phyloP scores from a whole-genome alignment of 2,797 vertebrate genomes.

The Argya squamiceps region DNA sequence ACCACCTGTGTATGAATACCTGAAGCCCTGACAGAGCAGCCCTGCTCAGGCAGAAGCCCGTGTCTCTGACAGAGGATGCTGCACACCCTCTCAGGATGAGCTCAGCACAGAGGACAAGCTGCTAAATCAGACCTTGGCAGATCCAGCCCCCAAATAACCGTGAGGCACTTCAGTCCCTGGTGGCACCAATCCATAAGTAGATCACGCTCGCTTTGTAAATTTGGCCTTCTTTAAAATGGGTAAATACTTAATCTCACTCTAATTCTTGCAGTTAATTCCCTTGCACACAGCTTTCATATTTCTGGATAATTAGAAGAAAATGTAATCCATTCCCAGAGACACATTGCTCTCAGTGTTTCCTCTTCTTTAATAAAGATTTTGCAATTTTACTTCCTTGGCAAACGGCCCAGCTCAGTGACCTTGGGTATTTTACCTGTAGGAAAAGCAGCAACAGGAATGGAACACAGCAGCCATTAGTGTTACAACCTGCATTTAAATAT shows the following conservation, averaged over 20 bases:
- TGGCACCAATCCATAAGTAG: not conserved
- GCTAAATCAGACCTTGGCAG: not conserved
- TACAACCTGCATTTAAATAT: not conserved
- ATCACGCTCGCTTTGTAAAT: not conserved
- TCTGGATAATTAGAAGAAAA: constrained; percentile 70
- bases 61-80: fast-evolving
- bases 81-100: not conserved
- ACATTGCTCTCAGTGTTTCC: constrained; percentile 18
- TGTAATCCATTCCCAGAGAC: constrained; percentile 44
- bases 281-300: constrained; percentile 57
- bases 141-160: not conserved
- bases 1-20: not conserved
- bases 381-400: constrained; percentile 32
- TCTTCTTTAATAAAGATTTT: constrained; percentile 25
- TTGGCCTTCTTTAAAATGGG: constrained; percentile 30
- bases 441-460: not conserved
- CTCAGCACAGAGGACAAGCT: not conserved
- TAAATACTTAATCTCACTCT: constrained; percentile 61
- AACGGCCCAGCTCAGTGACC: not conserved
- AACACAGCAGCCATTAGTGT: not conserved
- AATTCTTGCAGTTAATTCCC: constrained; percentile 70
- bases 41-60: not conserved
- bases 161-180: not conserved
- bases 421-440: constrained; percentile 37
- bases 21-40: not conserved